Conservation (phyloP, 2,888 invertebrate species). For the Leptopterna dolabrata region DNA sequence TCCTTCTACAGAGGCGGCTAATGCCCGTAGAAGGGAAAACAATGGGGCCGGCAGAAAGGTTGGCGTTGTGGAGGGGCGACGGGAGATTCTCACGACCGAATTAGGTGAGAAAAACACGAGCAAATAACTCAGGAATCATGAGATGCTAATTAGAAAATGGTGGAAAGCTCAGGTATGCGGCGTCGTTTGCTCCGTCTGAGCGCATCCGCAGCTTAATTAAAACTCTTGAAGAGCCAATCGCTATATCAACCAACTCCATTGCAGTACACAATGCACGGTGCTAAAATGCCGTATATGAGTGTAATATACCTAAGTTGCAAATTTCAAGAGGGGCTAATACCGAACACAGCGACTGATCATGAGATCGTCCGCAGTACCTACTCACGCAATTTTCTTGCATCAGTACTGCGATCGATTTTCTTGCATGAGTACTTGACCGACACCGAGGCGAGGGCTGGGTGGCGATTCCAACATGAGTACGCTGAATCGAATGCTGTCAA, state of each 20-base stretch:
- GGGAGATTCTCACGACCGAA: constrained; percentile 38
- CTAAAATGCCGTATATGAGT: too few relatives aligned
- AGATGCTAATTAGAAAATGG: constrained; percentile 18
- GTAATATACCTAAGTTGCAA: too few relatives aligned
- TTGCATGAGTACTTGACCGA: too few relatives aligned
- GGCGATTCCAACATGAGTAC: too few relatives aligned
- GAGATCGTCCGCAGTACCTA: too few relatives aligned
- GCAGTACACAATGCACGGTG: too few relatives aligned
- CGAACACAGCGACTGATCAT: too few relatives aligned
- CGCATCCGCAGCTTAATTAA: not conserved
- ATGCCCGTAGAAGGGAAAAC: not conserved
- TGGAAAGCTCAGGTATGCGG: not conserved
- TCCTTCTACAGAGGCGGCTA: not conserved
- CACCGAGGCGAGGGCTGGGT: too few relatives aligned
- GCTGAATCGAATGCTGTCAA: too few relatives aligned
- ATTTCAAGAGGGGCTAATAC: too few relatives aligned
- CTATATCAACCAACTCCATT: not conserved
- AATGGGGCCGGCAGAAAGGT: not conserved
- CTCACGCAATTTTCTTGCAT: too few relatives aligned
- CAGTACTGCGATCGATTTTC: too few relatives aligned
- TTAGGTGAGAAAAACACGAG: constrained; percentile 43
- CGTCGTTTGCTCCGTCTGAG: not conserved
- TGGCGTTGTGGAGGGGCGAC: not conserved
- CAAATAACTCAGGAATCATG: constrained; percentile 18
- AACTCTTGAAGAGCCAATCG: not conserved